Evolutionary conservation across 1,140 invertebrate genomes (phyloP), one percentile per base, ranked within the genome.

Genomic region (Asobara japonica): DNA sequence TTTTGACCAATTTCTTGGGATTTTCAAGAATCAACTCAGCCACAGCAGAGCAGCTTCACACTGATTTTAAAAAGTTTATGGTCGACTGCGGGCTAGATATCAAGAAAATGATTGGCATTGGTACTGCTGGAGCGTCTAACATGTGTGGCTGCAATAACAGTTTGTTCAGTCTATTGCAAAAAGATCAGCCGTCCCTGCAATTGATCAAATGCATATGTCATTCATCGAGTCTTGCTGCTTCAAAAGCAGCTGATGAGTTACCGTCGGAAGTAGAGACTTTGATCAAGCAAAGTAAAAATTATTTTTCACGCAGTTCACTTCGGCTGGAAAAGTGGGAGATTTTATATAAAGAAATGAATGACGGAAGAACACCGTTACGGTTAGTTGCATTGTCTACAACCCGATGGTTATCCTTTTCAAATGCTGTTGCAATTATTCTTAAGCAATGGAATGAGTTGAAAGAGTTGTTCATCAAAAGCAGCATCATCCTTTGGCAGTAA

Each of bases 371-470:
- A 71, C 85, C 84, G 68, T 68, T 80, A 66, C 78, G 79, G 78
- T 80, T 87, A 65, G 69, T 82, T 2, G 73, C 84, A 41, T 60
- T 82, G 11, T 82, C 79, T 45, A 30, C 81, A 20, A 88, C 84
- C 6, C 72, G 83, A 70, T 87, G 82, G 82, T 71, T 86, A 41
- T 82, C 80, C n/a, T 48, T 65, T 18, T 76, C 65, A 36, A 36
- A 69, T 10, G 81, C 80, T 13, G 80, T 84, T 2, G 72, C 74
- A 67, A 30, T 78, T 56, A 82, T 84, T 51, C 65, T 81, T 7
- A 74, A 83, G 11, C 83, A 86, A 69, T 86, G 80, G 79, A 8
- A 77, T 27, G 82, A 85, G 74, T 78, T 86, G 66, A 84, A 84
- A 79, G 45, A 62, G 27, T 77, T 81, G 74, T 82, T 83, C 65